Base-by-base conservation (phyloP, 35 echinoderm and acorn worm species). In the Antedon bifida region DNA sequence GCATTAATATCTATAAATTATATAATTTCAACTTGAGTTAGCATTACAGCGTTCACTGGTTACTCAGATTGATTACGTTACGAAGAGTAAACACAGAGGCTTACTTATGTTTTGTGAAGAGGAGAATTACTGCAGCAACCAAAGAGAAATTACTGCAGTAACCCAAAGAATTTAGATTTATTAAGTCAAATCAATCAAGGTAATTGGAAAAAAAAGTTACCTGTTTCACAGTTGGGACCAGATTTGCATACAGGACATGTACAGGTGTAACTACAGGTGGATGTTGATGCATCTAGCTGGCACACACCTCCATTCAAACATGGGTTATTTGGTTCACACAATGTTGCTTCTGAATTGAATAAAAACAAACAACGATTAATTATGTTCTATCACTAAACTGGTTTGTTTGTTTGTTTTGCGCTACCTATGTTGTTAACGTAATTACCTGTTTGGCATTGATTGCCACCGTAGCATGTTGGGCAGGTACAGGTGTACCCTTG, bases 201-300 rank as follows among this genome's bases (percentile, higher is more conserved):
- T n/a, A n/a, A n/a, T n/a, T n/a, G n/a, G n/a, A n/a, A n/a, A n/a
- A n/a, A n/a, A n/a, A n/a, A n/a, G n/a, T 80, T 85, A 96, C 92
- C 77, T 56, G 86, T 85, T 87, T 96, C 85, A 88, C 92, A 96
- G 32, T 84, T 85, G 7, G 75, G 77, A 76, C 92, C 92, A 83
- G 86, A 88, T 82, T 78, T 90, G 46, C 92, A 90, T 10, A 74
- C 33, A 23, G 82, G 55, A 45, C 92, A 96, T 4, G 78, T 73
- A 55, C 92, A 96, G n/a, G 23, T 77, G 76, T 77, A 77, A 0
- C 2, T 35, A 31, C 34, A 33, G 30, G 86, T 75, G 34, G 82
- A 88, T 8, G 90, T 80, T 31, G 39, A 81, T 79, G 36, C 39
- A 31, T 33, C 0, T 30, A 75, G 82, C 16, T 35, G 30, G 30